These are phyloP conservation scores for Stictocephala bisonia DNA, from an alignment of 2,888 invertebrate species.

Conservation along the genomic window DNA sequence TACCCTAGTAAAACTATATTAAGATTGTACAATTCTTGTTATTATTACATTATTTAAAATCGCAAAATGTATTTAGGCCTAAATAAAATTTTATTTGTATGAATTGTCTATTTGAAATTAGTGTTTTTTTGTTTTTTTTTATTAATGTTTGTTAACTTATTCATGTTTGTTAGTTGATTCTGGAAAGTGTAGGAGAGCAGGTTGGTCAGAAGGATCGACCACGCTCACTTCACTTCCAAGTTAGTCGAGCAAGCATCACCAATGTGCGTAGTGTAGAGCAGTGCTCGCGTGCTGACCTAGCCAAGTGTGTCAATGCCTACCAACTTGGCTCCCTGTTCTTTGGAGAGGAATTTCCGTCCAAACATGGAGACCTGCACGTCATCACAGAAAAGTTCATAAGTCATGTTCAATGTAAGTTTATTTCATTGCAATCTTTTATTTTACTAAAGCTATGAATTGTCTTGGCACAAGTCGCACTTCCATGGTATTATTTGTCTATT, in stretches of 20 bases:
- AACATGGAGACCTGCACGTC: constrained; percentile 76
- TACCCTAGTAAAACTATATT: too few species aligned
- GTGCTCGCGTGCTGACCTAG: constrained; percentile 82
- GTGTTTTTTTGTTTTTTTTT: too few species aligned
- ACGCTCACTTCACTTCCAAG: constrained; percentile 85
- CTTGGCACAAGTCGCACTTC: too few species aligned
- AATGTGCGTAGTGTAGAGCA: constrained; percentile 73
- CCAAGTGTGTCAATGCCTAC: constrained; percentile 81
- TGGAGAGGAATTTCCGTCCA: constrained; percentile 82
- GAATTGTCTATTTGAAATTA: too few species aligned
- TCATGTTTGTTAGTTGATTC: constrained; percentile 72
- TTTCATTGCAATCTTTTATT: too few species aligned
- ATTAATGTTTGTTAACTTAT: too few species aligned
- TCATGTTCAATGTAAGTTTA: constrained; percentile 71
- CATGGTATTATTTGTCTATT: too few species aligned
- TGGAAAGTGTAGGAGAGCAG: constrained; percentile 81
- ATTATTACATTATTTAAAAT: too few species aligned
- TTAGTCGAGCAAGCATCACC: constrained; percentile 76
- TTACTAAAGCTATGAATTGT: too few species aligned
- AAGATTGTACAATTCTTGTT: too few species aligned
- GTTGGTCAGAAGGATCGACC: constrained; percentile 89
- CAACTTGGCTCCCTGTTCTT: constrained; percentile 81
- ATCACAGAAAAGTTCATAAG: constrained; percentile 85
- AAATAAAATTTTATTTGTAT: too few species aligned
- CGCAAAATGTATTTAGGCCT: too few species aligned